Percentiles rank a stretch among this genome's conserved stretches.
Conservation (phyloP, 2,888 invertebrate genomes). For the Phalangium opilio region DNA sequence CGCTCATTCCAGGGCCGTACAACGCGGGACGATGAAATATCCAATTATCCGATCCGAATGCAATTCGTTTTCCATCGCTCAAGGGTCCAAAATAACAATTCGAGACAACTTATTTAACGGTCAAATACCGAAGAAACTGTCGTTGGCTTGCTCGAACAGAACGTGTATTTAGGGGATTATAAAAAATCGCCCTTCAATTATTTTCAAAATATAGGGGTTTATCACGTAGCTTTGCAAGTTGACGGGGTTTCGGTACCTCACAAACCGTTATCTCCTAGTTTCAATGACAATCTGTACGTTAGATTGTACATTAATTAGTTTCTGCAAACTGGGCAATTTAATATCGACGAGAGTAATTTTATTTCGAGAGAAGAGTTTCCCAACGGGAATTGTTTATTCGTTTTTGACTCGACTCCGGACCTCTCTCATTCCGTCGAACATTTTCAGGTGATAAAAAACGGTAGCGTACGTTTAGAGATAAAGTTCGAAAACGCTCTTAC, state of each 20-base stretch:
- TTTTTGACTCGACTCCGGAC: no score
- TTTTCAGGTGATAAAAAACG: no score
- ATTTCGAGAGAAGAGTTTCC: no score
- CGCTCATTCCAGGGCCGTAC: conserved; percentile 21
- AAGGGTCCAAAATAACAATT: conserved; percentile 21
- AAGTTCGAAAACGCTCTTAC: no score
- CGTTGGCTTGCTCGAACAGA: conserved; percentile 22
- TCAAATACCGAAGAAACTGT: conserved; percentile 25
- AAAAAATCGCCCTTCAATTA: conserved; percentile 20
- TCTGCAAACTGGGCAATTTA: no score
- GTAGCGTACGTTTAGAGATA: no score
- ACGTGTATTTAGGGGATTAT: conserved; percentile 19
- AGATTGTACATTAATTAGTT: no score
- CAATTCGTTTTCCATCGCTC: conserved; percentile 20
- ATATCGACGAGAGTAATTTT: no score
- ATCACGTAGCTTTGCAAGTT: conserved; percentile 14
- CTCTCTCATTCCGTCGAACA: no score
- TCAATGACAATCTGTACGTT: no score
- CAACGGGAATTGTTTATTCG: no score
- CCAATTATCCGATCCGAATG: conserved; percentile 17
- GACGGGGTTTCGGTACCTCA: conserved; percentile 21
- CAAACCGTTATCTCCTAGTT: no score
- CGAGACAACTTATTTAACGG: conserved; percentile 26
- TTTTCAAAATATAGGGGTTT: conserved; percentile 21
- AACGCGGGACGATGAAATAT: conserved; percentile 19